Base-by-base conservation (phyloP, 2,888 invertebrate species). In the Leucozona laternaria region DNA sequence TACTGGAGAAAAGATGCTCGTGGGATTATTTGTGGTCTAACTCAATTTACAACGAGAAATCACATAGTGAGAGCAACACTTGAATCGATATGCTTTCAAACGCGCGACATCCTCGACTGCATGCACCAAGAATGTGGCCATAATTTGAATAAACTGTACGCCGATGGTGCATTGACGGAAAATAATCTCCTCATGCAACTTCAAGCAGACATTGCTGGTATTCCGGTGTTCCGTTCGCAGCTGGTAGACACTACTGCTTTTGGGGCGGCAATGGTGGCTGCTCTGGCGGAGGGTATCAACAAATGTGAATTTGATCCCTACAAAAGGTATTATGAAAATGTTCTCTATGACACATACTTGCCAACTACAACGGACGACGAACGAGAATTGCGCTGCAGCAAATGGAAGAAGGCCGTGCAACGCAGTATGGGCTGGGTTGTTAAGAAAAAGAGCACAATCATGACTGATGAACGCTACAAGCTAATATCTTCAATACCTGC, bases 11-110 rank as follows among this genome's bases (percentile, higher is more conserved):
- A 97, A 90, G 98, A 98, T 92, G 99, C 99, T 0, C 94, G 70
- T 91, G 97, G 97, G 77, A 96, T 97, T 15, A 97, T 99, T 88
- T 98, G 98, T 91, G 99, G 99, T 0, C 93, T 99, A 84, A 98
- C 98, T 2, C 97, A 98, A 84, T 98, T 97, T 91, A 98, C 98
- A 0, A 97, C 96, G 0, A 97, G 97, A 92, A 96, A 97, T 89
- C 99, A 99, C 93, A 97, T 99, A 87, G 96, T 98, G 40, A 94
- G 99, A 89, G 99, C 99, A 0, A 97, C 98, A 0, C 93, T 99
- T 48, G 98, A 99, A 93, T 97, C 99, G 0, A 97, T 99, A 2
- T 98, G 98, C 90, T 99, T 98, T 91, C 99, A 99, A 93, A 98
- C 98, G 0, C 95, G 95, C 83, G 99, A 99, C 92, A 96, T 98